A percentile compares a stretch with the other conserved stretches of the same genome.
These are phyloP conservation scores for Bergia sp. DNA, from an alignment of 92 coral and sea anemone species.

Conservation along the genomic window DNA sequence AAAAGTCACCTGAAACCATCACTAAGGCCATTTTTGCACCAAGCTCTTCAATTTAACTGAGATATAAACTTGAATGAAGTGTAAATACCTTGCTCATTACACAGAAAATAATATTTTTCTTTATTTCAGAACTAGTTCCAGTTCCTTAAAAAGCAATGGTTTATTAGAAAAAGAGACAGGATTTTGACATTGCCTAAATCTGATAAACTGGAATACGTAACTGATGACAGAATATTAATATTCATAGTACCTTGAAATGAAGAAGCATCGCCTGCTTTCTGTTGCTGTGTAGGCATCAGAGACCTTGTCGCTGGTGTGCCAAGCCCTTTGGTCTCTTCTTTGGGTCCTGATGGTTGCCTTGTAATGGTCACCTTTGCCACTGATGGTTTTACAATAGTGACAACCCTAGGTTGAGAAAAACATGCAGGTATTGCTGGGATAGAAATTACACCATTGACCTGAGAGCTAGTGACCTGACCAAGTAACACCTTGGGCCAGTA, in stretches of 20 bases:
- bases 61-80: not conserved
- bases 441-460: too few relatives aligned
- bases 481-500: too few relatives aligned
- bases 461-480: too few relatives aligned
- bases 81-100: not conserved
- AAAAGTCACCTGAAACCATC: too few relatives aligned
- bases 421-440: not conserved
- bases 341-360: slow-evolving; percentile 14
- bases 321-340: slow-evolving; percentile 18
- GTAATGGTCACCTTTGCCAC: slow-evolving; percentile 18
- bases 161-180: not conserved
- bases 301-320: not conserved
- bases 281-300: not conserved
- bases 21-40: too few relatives aligned
- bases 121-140: too few relatives aligned
- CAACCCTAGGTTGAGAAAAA: slow-evolving; percentile 42
- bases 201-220: not conserved
- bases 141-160: too few relatives aligned
- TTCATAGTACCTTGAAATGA: slow-evolving; percentile 11
- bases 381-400: slow-evolving; percentile 14
- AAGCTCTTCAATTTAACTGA: too few relatives aligned
- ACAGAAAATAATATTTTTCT: too few relatives aligned
- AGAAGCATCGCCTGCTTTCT: not conserved
- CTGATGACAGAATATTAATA: not conserved
- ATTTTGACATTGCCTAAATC: not conserved